Conservation (phyloP, 1,140 invertebrate species). For the Danaus plexippus region DNA sequence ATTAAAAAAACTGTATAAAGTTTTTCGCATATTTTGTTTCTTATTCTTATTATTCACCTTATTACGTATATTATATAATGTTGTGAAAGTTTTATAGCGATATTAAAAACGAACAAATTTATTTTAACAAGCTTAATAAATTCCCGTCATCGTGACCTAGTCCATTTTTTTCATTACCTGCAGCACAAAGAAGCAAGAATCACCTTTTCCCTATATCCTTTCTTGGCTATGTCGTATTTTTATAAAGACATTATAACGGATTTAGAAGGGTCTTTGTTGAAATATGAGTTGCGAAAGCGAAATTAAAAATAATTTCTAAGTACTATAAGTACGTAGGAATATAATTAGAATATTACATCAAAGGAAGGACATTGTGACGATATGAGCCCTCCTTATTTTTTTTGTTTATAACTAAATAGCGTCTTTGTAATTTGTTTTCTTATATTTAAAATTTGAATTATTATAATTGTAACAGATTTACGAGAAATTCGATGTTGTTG, state of each 20-base stretch:
- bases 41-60: too few species aligned
- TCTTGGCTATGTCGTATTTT: conserved; percentile 46
- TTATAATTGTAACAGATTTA: too few species aligned
- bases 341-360: conserved; percentile 19
- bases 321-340: conserved; percentile 11
- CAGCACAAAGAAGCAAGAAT: conserved; percentile 46
- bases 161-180: conserved; percentile 57
- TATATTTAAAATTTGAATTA: too few species aligned
- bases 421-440: too few species aligned
- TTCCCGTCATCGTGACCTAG: conserved; percentile 42
- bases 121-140: conserved; percentile 50
- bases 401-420: neutral
- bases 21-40: too few species aligned
- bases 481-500: too few species aligned
- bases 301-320: conserved; percentile 34
- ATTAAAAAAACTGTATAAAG: too few species aligned
- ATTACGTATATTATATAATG: too few species aligned
- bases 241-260: conserved; percentile 46
- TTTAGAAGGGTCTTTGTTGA: conserved; percentile 43
- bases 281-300: conserved; percentile 35
- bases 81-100: too few species aligned
- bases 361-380: conserved; percentile 9
- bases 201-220: conserved; percentile 40
- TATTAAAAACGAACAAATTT: too few species aligned
- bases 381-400: conserved; percentile 2